Evolutionary conservation across 2,113 vertebrate genomes (phyloP), one percentile per base, ranked within the genome.

Genomic region (Myanophis thanlyinensis): DNA sequence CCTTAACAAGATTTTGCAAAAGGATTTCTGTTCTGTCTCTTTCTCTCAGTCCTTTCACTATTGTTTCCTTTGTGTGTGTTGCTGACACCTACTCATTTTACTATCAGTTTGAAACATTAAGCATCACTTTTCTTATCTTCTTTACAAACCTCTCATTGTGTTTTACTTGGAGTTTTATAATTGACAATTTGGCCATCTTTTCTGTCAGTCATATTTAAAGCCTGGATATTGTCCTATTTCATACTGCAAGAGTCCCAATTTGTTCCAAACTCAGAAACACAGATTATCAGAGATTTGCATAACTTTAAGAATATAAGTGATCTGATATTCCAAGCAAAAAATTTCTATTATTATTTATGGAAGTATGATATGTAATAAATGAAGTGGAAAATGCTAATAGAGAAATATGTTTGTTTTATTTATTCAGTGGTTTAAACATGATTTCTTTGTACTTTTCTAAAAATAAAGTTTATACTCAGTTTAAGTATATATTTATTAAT

Each of bases 1-100:
- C n/a, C 86, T 88, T 88, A 88, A 88, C 48, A 92, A 52, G 86
- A 73, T 92, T 88, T 88, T 92, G 87, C 48, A 92, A 88, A 92
- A 35, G 48, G 15, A 88, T 87, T 92, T 12, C 59, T 92, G 56
- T 73, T 62, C 86, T 88, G 47, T 20, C 56, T 88, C 12, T 67
- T 40, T 87, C 30, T 86, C 56, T 88, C 48, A 48, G 51, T 88
- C 44, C 47, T 67, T 56, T 67, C 73, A 44, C 47, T 51, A 25
- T 67, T 67, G 87, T 88, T 67, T 48, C 87, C 22, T 90, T 23
- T 59, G 8, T 51, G 56, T 88, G 7, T 18, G 4, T 44, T 92
- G 20, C 85, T 92, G 91, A 92, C 85, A 92, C 23, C 56, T 92
- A 67, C 23, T 92, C 85, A 92, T 92, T 92, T 92, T 88, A 92